phyloP scores from a whole-genome alignment of 2,113 vertebrate genomes.

The Dryoscopus gambensis region DNA sequence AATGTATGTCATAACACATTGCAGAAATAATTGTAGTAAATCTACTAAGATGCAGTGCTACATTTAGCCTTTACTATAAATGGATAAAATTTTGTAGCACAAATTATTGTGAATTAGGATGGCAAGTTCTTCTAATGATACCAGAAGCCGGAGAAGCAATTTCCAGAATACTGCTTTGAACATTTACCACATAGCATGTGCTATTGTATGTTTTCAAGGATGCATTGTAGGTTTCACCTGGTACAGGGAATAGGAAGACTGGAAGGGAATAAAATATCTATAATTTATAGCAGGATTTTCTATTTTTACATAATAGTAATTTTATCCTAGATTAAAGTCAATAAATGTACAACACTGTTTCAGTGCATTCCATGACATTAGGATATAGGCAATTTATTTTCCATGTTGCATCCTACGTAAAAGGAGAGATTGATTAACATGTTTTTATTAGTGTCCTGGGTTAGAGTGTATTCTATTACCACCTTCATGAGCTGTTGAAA shows the following conservation, averaged over 20 bases:
- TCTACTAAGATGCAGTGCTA: neutral
- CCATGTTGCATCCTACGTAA: neutral
- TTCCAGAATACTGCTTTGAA: neutral
- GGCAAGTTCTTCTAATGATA: neutral
- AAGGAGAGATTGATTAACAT: neutral
- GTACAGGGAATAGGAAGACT: neutral
- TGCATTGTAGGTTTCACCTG: neutral
- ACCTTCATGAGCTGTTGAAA: too few relatives aligned
- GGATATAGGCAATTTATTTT: conserved; percentile 20
- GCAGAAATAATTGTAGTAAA: neutral
- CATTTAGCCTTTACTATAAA: neutral
- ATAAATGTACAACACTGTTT: neutral
- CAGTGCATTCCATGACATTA: neutral
- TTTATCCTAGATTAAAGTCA: conserved; percentile 31
- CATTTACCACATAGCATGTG: neutral
- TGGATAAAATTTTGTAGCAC: neutral
- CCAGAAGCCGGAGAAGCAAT: neutral
- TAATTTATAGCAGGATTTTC: neutral
- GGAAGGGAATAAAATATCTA: neutral
- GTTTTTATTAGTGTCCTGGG: too few relatives aligned
- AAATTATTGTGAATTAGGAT: neutral
- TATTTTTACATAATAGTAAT: conserved; percentile 22
- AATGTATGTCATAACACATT: neutral
- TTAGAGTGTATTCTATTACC: too few relatives aligned
- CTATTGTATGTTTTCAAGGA: neutral